Conservation (phyloP, 2,888 invertebrate species). For the Dastarcus helophoroides region DNA sequence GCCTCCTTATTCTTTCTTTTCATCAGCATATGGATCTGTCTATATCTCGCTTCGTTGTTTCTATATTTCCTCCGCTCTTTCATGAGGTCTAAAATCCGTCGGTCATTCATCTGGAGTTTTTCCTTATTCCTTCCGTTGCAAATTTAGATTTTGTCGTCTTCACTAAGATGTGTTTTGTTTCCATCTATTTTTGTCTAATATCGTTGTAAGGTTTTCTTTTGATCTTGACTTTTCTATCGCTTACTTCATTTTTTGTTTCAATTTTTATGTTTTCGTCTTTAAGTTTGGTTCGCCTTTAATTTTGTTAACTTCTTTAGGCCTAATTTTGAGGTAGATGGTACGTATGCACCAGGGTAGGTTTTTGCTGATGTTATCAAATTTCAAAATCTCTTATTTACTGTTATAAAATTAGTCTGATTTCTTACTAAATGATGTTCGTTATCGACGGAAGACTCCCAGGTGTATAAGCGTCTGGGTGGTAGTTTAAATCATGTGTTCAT, state of each 20-base stretch:
- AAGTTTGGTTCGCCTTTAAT: no score
- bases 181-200: conserved; percentile 1
- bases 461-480: conserved; percentile 1
- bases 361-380: conserved; percentile 1
- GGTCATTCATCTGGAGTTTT: conserved; percentile 1
- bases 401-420: conserved; percentile 1
- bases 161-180: conserved; percentile 1
- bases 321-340: neutral
- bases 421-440: neutral
- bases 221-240: neutral
- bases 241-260: neutral
- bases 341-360: conserved; percentile 1
- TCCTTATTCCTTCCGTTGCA: conserved; percentile 1
- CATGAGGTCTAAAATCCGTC: neutral
- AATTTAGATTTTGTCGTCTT: neutral
- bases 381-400: neutral
- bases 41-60: no score
- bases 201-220: no score
- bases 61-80: conserved; percentile 1
- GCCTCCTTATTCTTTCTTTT: no score
- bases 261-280: no score
- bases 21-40: no score
- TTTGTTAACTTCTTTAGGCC: neutral
- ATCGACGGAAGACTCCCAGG: neutral
- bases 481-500: conserved; percentile 1